phyloP scores from a whole-genome alignment of 2,888 invertebrate genomes.

The Campaea margaritaria region DNA sequence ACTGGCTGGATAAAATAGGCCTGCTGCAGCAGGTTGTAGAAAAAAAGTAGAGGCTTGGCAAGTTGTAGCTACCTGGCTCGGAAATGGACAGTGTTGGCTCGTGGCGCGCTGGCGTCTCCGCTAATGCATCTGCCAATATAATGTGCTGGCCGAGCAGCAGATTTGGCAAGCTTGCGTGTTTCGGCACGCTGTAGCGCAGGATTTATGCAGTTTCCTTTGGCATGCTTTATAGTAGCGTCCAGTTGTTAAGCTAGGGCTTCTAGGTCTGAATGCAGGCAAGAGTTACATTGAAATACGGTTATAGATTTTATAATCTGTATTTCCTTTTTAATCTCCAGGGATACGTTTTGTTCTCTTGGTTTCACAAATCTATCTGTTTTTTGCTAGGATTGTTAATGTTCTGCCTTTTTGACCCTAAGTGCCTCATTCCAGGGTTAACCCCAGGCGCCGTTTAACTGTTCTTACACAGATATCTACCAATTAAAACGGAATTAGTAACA shows the following conservation, averaged over 20 bases:
- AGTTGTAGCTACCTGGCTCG: constrained; percentile 61
- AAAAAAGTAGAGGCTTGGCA: constrained; percentile 50
- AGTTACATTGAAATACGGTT: background rate
- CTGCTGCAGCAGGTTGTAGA: constrained; percentile 24
- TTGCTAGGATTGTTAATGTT: background rate
- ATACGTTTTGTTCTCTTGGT: background rate
- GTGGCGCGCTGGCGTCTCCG: constrained; percentile 52
- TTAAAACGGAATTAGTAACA: constrained; percentile 66
- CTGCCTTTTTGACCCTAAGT: background rate
- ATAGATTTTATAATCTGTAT: background rate
- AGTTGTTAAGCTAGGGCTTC: constrained; percentile 16
- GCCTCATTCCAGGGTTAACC: constrained; percentile 29
- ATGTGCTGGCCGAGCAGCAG: constrained; percentile 52
- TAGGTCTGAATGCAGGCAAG: constrained; percentile 15
- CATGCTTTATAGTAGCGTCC: constrained; percentile 36
- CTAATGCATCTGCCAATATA: constrained; percentile 59
- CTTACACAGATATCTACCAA: constrained; percentile 50
- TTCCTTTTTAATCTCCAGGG: background rate
- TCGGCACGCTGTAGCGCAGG: constrained; percentile 61
- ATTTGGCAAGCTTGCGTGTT: constrained; percentile 68
- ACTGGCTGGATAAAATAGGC: constrained; percentile 45
- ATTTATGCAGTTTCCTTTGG: constrained; percentile 64
- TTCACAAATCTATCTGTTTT: background rate
- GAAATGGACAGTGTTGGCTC: constrained; percentile 49
- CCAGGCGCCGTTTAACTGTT: constrained; percentile 46